Evolutionary conservation across 2,113 vertebrate species (phyloP).

Genomic region (Crypturellus undulatus): DNA sequence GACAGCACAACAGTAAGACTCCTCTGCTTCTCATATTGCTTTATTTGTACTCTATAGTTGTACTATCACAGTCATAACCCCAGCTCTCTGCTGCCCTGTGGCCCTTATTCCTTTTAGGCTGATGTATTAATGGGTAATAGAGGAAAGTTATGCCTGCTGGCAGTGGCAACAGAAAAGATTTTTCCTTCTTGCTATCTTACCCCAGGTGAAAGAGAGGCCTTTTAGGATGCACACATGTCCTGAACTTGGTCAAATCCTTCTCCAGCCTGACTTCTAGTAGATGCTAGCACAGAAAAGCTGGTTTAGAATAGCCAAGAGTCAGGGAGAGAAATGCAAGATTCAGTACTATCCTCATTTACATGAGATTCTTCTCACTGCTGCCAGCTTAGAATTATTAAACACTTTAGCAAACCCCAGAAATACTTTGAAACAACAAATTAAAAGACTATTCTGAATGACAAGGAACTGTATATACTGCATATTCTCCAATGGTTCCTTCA

Average conservation of each 20-base stretch:
- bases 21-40: neutral
- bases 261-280: neutral
- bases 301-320: neutral
- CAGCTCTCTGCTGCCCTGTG: neutral
- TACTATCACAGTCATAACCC: neutral
- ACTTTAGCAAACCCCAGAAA: neutral
- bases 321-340: neutral
- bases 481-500: neutral
- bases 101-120: neutral
- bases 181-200: neutral
- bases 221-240: neutral
- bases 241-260: neutral
- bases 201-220: neutral
- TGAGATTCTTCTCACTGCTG: neutral
- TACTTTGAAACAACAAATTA: neutral
- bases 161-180: neutral
- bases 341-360: neutral
- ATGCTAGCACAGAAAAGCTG: neutral
- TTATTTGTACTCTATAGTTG: neutral
- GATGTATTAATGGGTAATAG: neutral
- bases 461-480: neutral
- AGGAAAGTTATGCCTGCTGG: neutral
- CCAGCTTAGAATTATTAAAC: neutral
- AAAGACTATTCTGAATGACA: neutral
- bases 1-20: conserved; percentile 89